Base-by-base conservation (phyloP, 30 jellyfish, hydroid and myxozoan species). In the Turritopsis dohrnii region DNA sequence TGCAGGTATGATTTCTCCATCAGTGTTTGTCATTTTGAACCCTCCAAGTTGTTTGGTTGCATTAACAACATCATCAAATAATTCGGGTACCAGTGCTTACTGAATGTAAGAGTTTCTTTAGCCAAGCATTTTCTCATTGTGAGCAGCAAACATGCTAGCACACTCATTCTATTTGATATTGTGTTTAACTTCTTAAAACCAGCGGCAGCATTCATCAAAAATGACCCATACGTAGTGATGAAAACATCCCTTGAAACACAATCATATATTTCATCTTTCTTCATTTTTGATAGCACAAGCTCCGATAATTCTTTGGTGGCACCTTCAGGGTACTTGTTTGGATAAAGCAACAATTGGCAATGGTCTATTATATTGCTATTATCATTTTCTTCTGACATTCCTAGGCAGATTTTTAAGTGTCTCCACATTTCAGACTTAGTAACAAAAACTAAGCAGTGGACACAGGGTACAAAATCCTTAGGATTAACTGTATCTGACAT, bases 341-440 rank as follows among this genome's bases (percentile, higher is more conserved):
- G 60, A 41, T 41, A 41, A 3, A 41, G 60, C 13, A 41, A 41
- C 60, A 41, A 3, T 41, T 5, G 5, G 13, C 60, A 41, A 5
- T 41, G 60, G 13, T 41, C 60, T 13, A 66, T 18, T 30, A 17
- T 71, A 5, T 65, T 53, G 1, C 71, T 66, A 27, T 73, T 71
- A 4, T 8, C 19, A 29, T 54, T 25, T 21, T 66, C 81, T 53
- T 72, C n/a, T n/a, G n/a, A n/a, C n/a, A n/a, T 81, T 25, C 80
- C 72, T 0, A 24, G 74, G 74, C 89, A 86, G 24, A 28, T 52
- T 28, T 74, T 54, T 26, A 54, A 82, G 52, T 87, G 90, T 84
- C 95, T 52, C 95, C 95, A 87, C 82, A 87, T 79, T 23, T 87
- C 94, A 23, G 72, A 71, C 41, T 74, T 79, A 54, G 85, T 81